These are phyloP conservation scores for Sebastes kiyomatsui DNA, from an alignment of 2,797 vertebrate genomes.

Conservation along the genomic window DNA sequence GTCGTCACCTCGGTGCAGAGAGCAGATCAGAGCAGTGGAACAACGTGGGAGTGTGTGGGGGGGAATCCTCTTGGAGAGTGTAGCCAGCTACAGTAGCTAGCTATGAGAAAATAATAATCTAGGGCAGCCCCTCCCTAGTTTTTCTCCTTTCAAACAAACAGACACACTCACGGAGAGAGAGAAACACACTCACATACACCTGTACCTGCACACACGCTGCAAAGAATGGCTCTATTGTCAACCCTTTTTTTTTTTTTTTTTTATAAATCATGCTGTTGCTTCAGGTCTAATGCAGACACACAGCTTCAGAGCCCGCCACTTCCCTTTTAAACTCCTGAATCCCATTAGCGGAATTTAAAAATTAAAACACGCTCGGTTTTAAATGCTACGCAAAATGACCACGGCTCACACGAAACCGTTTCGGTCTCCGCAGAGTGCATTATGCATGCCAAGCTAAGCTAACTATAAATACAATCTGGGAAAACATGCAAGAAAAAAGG, in stretches of 20 bases:
- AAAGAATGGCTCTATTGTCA: constrained; percentile 64
- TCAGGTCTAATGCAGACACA: constrained; percentile 55
- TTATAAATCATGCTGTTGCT: constrained; percentile 26
- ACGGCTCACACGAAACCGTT: constrained; percentile 24
- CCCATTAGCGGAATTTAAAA: constrained; percentile 70
- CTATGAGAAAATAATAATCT: constrained; percentile 85
- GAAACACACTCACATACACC: constrained; percentile 34
- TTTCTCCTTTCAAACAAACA: constrained; percentile 43
- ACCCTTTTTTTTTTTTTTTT: neutral
- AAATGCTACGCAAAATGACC: constrained; percentile 43
- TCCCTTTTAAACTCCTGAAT: constrained; percentile 45
- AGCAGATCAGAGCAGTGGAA: constrained; percentile 53
- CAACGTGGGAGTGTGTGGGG: constrained; percentile 41
- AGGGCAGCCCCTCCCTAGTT: constrained; percentile 75
- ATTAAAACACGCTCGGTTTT: constrained; percentile 48
- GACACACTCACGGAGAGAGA: constrained; percentile 12
- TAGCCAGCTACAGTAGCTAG: constrained; percentile 66
- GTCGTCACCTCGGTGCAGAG: constrained; percentile 44
- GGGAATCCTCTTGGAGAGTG: constrained; percentile 72
- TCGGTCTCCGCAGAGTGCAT: constrained; percentile 44
- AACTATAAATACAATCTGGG: constrained; percentile 41
- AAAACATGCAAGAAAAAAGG: constrained; percentile 33
- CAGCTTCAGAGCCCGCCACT: constrained; percentile 35
- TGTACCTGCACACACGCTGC: constrained; percentile 43
- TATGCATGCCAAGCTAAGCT: constrained; percentile 38